These are phyloP conservation scores for Petroica traversi DNA, from an alignment of 2,113 vertebrate species.

Conservation along the genomic window DNA sequence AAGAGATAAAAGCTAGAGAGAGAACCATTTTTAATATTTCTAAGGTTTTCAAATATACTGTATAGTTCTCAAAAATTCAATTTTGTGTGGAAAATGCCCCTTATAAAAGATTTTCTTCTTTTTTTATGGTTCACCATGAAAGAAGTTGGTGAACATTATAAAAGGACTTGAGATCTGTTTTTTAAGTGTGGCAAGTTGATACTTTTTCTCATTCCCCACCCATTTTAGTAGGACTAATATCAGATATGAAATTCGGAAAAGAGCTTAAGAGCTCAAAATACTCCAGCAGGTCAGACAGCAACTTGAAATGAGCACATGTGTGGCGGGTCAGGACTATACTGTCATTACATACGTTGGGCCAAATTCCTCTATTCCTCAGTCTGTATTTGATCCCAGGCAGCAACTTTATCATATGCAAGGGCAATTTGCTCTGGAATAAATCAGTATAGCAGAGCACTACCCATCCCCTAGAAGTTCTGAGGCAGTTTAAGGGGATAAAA, in stretches of 20 bases:
- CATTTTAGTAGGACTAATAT: neutral
- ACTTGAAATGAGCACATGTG: neutral
- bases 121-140: neutral
- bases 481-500: neutral
- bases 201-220: neutral
- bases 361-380: neutral
- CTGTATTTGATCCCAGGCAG: neutral
- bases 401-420: neutral
- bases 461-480: neutral
- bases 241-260: neutral
- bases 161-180: neutral
- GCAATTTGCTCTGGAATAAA: neutral
- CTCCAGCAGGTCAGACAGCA: neutral
- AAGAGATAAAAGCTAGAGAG: neutral
- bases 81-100: neutral
- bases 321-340: neutral
- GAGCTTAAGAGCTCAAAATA: conserved; percentile 5
- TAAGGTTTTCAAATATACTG: neutral
- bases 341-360: neutral
- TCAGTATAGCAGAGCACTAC: neutral
- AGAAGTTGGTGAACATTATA: neutral
- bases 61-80: neutral
- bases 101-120: neutral
- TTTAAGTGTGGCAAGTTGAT: neutral
- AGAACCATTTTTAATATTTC: neutral